phyloP scores from a whole-genome alignment of 2,888 invertebrate species.

The Lithophane leautieri region DNA sequence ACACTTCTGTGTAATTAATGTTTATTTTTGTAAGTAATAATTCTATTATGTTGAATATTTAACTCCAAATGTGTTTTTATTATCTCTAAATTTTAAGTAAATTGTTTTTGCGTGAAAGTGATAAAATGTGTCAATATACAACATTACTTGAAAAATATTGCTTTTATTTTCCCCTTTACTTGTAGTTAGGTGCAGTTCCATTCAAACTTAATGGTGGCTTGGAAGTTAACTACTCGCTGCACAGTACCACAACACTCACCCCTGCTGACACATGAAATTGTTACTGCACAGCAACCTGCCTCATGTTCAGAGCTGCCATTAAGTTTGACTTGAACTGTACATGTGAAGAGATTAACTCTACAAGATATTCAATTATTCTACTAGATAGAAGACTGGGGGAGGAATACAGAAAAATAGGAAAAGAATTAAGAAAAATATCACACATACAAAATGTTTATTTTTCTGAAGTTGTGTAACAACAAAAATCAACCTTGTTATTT shows the following conservation, averaged over 20 bases:
- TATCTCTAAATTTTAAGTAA: conserved; percentile 88
- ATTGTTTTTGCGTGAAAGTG: conserved; percentile 89
- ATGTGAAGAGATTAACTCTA: background rate
- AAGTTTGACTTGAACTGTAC: too few species aligned
- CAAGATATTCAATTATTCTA: conserved; percentile 9
- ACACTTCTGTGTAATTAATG: conserved; percentile 76
- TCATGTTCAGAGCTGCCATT: too few species aligned
- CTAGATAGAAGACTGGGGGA: conserved; percentile 62
- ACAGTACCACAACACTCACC: too few species aligned
- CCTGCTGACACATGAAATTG: too few species aligned
- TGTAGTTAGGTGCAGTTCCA: conserved; percentile 4
- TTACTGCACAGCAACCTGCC: background rate
- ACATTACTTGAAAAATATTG: conserved; percentile 83
- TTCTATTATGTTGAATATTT: conserved; percentile 87
- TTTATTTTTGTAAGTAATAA: conserved; percentile 85
- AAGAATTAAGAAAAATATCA: conserved; percentile 85
- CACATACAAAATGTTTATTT: conserved; percentile 91
- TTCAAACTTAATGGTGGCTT: too few species aligned
- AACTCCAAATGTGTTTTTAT: conserved; percentile 82
- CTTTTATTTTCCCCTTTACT: conserved; percentile 73
- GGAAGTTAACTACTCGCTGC: too few species aligned
- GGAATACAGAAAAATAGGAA: conserved; percentile 65
- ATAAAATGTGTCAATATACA: conserved; percentile 89
- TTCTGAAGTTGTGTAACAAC: conserved; percentile 90
- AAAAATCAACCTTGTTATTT: conserved; percentile 90